A percentile compares a stretch with the other conserved stretches of the same genome.
Conservation (phyloP, 2,888 invertebrate species). For the Dolichomitus sp. region DNA sequence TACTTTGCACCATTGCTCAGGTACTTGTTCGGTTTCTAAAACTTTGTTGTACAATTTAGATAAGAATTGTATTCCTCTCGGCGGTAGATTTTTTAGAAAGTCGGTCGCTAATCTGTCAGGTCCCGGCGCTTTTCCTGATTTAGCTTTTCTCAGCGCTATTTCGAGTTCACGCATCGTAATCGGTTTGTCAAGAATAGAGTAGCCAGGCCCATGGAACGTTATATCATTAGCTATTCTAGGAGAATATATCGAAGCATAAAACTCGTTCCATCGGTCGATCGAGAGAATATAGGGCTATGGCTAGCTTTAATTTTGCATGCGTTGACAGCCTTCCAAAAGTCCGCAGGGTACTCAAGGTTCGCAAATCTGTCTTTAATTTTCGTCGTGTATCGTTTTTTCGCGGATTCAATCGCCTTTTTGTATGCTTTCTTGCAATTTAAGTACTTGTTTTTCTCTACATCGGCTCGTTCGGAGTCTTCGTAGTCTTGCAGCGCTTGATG, state of each 20-base stretch:
- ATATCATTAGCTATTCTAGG: not conserved
- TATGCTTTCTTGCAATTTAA: too few relatives aligned
- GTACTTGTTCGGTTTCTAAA: not conserved
- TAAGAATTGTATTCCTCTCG: not conserved
- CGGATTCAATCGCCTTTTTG: not conserved
- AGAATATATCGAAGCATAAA: not conserved
- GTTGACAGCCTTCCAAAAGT: slow-evolving; percentile 5
- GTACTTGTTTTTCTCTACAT: not conserved
- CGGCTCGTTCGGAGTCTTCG: not conserved
- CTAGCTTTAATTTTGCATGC: not conserved
- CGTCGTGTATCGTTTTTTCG: not conserved
- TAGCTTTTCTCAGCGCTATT: not conserved
- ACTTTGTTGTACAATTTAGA: not conserved
- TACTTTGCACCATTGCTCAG: slow-evolving; percentile 27
- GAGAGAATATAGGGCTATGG: not conserved
- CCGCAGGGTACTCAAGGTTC: not conserved
- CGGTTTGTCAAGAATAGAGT: slow-evolving; percentile 12
- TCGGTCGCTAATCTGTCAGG: slow-evolving; percentile 16
- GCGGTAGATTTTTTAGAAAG: slow-evolving; percentile 16
- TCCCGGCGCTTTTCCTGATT: slow-evolving; percentile 33
- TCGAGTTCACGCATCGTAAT: slow-evolving; percentile 5
- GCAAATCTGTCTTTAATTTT: slow-evolving; percentile 10
- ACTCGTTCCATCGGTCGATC: slow-evolving; percentile 6
- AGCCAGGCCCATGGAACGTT: slow-evolving; percentile 17
- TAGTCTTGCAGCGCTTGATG: not conserved